Base-by-base conservation (phyloP, 2,113 vertebrate genomes). In the Girardinichthys multiradiatus region DNA sequence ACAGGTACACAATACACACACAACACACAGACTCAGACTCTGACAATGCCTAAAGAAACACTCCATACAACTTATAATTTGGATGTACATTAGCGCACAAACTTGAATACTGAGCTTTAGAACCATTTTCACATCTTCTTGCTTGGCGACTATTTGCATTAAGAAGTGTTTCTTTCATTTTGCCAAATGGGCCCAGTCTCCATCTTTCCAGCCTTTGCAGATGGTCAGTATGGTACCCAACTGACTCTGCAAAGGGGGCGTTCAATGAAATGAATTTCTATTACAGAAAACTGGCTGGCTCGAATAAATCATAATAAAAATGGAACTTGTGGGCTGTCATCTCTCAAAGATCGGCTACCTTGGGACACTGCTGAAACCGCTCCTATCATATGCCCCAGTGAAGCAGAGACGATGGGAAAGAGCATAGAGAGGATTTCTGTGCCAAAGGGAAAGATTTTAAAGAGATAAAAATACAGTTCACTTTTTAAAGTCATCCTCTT, bases 291-390 rank as follows among this genome's bases (percentile, higher is more conserved):
- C 82, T 88, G 91, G 90, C 91, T 72, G 84, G 85, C 89, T 92
- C 35, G 88, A 93, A 94, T 94, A 94, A 95, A 94, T 95, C 93
- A 94, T 93, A 90, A 94, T 94, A 93, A 93, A 94, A 94, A 92
- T 89, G 90, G 87, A 88, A 92, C 92, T 92, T 81, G 84, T 90
- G 87, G 87, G 84, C 90, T 93, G 94, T 94, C 93, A 93, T 93
- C 91, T 92, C 87, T 87, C 88, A 91, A 87, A 93, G 92, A 93
- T 91, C 88, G 69, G 84, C 90, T 91, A 92, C 92, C 92, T 90
- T 91, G 93, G 92, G 92, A 94, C 88, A 90, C 74, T 88, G 83
- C 87, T 80, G 90, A 90, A 93, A 86, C 89, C 87, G 90, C 88
- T 84, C 87, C 90, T 91, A 92, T 94, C 92, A 93, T 87, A 93